Conservation (phyloP, 2,888 invertebrate species). For the Stenichneumon culpator region DNA sequence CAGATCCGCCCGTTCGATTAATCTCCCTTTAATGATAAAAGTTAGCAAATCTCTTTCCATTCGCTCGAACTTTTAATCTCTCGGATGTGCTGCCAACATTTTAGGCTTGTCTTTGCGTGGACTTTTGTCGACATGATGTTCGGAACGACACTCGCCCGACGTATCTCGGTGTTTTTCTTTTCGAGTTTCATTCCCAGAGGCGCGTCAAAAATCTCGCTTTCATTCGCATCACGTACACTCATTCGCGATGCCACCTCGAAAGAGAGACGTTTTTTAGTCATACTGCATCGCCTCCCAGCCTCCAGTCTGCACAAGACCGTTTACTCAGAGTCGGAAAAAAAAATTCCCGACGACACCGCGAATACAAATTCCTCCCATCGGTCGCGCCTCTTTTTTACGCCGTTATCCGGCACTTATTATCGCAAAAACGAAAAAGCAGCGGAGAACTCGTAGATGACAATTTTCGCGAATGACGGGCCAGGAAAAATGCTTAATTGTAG, state of each 20-base stretch:
- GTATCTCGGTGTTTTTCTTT: slow-evolving; percentile 12
- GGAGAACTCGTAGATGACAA: background rate
- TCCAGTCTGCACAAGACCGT: background rate
- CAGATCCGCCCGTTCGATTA: background rate
- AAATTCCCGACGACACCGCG: slow-evolving; percentile 2
- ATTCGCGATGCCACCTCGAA: background rate
- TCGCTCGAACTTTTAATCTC: slow-evolving; percentile 23
- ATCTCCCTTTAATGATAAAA: background rate
- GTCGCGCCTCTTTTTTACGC: background rate
- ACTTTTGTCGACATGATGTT: slow-evolving; percentile 18
- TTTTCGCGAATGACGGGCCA: background rate
- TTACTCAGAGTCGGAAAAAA: slow-evolving; percentile 6
- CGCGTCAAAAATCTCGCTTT: background rate
- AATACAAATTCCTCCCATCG: slow-evolving; percentile 11
- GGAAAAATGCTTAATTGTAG: background rate
- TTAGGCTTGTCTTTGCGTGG: background rate
- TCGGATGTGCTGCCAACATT: background rate
- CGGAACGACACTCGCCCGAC: slow-evolving; percentile 16
- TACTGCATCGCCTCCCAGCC: background rate
- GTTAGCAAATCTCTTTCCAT: background rate
- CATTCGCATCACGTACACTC: slow-evolving; percentile 32
- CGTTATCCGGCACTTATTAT: background rate
- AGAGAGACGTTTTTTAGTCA: background rate
- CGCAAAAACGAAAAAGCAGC: background rate
- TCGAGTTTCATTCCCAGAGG: slow-evolving; percentile 18